Evolutionary conservation across 2,113 vertebrate genomes (phyloP).

Genomic region (Pituophis catenifer): DNA sequence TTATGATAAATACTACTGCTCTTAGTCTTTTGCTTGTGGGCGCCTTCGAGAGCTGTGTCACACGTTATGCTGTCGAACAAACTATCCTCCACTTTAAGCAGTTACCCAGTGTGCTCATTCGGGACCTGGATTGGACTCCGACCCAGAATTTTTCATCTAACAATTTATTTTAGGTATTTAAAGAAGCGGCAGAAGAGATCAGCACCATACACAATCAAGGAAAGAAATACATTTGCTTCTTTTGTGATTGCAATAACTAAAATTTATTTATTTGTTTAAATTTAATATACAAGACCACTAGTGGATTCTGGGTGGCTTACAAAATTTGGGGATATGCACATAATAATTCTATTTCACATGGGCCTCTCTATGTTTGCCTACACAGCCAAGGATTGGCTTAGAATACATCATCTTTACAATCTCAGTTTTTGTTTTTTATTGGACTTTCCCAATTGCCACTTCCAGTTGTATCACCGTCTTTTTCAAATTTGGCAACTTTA

Average conservation of each 20-base stretch:
- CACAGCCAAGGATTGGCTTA: neutral
- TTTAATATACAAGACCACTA: neutral
- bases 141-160: neutral
- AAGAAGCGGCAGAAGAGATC: neutral
- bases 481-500: neutral
- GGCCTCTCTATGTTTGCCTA: neutral
- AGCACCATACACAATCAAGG: neutral
- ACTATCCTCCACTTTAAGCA: neutral
- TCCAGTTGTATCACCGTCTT: neutral
- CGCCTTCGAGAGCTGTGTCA: neutral
- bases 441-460: neutral
- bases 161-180: neutral
- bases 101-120: neutral
- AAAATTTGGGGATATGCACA: neutral
- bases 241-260: neutral
- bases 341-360: neutral
- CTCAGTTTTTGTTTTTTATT: neutral
- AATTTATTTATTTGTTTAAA: neutral
- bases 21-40: neutral
- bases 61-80: neutral
- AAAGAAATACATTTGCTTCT: neutral
- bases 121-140: neutral
- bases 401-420: neutral
- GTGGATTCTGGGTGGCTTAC: neutral
- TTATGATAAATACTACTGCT: neutral